A percentile compares a stretch with the other conserved stretches of the same genome.
phyloP scores from a whole-genome alignment of 2,113 vertebrate genomes.

The Labeo catla region DNA sequence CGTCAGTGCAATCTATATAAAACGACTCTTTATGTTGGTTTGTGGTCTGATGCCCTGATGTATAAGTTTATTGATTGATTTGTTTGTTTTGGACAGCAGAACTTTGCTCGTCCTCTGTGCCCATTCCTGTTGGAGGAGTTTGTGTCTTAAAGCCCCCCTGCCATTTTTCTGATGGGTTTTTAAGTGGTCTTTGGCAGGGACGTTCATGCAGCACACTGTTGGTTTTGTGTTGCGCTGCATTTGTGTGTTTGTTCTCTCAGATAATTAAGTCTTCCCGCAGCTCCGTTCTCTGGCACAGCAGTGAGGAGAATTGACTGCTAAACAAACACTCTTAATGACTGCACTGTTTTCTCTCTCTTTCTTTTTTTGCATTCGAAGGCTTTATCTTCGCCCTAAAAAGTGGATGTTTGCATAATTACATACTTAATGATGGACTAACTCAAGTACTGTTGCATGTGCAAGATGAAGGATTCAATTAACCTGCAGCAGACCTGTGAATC shows the following conservation, averaged over 20 bases:
- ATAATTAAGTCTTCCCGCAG: constrained; percentile 13
- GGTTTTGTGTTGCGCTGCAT: not conserved
- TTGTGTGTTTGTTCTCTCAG: constrained; percentile 15
- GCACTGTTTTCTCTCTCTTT: not conserved
- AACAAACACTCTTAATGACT: constrained; percentile 14
- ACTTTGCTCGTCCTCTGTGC: not conserved
- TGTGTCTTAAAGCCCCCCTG: constrained; percentile 9
- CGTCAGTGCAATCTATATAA: not conserved
- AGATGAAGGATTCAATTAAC: constrained; percentile 20
- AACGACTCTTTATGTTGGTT: not conserved
- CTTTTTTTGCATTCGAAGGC: not conserved
- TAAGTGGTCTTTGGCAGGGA: constrained; percentile 6
- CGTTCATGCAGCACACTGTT: not conserved
- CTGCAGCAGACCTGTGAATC: constrained; percentile 20
- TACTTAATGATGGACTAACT: not conserved
- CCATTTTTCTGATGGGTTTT: constrained; percentile 12
- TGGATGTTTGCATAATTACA: constrained; percentile 13
- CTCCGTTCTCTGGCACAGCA: not conserved
- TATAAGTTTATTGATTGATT: not conserved
- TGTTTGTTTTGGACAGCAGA: not conserved
- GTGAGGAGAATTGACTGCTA: not conserved
- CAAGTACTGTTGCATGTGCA: not conserved
- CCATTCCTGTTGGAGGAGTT: not conserved
- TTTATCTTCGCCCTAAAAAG: constrained; percentile 3
- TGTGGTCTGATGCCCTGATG: not conserved